A percentile compares a stretch with the other conserved stretches of the same genome.
These are phyloP conservation scores for Pimpla rufipes DNA, from an alignment of 2,888 invertebrate species.

Conservation along the genomic window DNA sequence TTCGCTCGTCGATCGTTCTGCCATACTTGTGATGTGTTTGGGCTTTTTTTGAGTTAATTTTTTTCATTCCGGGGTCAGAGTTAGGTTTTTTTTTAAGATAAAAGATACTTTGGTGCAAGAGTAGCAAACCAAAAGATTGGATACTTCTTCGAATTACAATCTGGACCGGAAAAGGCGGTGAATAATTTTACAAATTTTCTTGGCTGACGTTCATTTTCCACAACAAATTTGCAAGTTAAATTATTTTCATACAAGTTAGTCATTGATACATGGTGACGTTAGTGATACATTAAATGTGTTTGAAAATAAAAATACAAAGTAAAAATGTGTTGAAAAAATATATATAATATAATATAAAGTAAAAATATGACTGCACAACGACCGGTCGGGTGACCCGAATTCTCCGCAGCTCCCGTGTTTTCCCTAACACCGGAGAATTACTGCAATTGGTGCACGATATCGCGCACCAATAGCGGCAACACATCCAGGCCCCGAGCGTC, in stretches of 20 bases:
- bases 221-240: too few species aligned
- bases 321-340: too few species aligned
- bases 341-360: not conserved
- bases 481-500: conserved; percentile 11
- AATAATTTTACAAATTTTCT: too few species aligned
- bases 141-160: too few species aligned
- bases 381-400: not conserved
- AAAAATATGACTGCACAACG: not conserved
- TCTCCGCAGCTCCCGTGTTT: conserved; percentile 7
- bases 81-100: too few species aligned
- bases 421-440: conserved; percentile 29
- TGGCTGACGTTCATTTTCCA: too few species aligned
- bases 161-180: too few species aligned
- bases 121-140: too few species aligned
- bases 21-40: not conserved
- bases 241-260: too few species aligned
- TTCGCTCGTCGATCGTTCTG: not conserved
- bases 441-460: not conserved
- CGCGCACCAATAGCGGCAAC: not conserved
- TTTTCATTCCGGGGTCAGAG: too few species aligned
- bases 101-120: too few species aligned
- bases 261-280: too few species aligned
- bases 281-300: not conserved
- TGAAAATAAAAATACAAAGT: not conserved
- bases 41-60: not conserved